These are phyloP conservation scores for Solea senegalensis DNA, from an alignment of 2,113 vertebrate genomes.

Conservation along the genomic window DNA sequence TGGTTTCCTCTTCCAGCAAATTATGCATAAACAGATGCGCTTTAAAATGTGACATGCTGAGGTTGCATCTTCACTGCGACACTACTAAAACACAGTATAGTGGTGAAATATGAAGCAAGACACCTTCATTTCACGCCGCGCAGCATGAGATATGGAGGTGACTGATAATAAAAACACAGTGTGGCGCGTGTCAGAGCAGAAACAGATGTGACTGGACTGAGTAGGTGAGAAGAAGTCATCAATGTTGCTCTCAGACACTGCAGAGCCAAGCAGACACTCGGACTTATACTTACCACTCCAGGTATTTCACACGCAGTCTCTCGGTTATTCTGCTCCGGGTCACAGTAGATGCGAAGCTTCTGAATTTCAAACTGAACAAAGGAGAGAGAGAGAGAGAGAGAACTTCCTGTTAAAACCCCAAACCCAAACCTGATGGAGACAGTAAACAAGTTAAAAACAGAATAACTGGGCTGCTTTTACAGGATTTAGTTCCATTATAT, in stretches of 20 bases:
- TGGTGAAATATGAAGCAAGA: slow-evolving; percentile 15
- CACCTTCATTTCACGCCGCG: neutral
- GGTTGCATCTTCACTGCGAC: slow-evolving; percentile 20
- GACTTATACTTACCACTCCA: slow-evolving; percentile 89
- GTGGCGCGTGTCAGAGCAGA: slow-evolving; percentile 7
- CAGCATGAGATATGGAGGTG: slow-evolving; percentile 3
- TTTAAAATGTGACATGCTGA: slow-evolving; percentile 36
- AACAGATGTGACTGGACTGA: slow-evolving; percentile 45
- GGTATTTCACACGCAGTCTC: slow-evolving; percentile 97
- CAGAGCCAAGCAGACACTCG: neutral
- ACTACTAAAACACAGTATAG: neutral
- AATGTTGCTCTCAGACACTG: slow-evolving; percentile 24
- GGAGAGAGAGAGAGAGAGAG: neutral
- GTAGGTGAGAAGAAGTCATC: slow-evolving; percentile 36
- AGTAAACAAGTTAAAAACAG: slow-evolving; percentile 25
- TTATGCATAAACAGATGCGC: slow-evolving; percentile 53
- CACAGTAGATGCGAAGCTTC: slow-evolving; percentile 96
- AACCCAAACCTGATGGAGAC: neutral
- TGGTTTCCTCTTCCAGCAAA: slow-evolving; percentile 26
- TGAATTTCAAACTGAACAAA: slow-evolving; percentile 92
- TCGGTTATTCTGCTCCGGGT: slow-evolving; percentile 93
- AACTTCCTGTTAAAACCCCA: slow-evolving; percentile 10
- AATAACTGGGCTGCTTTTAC: slow-evolving; percentile 21
- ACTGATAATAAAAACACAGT: slow-evolving; percentile 9
- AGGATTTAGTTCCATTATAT: slow-evolving; percentile 31